Evolutionary conservation across 2,888 invertebrate genomes (phyloP).

Genomic region (Didymodactylos carnosus): DNA sequence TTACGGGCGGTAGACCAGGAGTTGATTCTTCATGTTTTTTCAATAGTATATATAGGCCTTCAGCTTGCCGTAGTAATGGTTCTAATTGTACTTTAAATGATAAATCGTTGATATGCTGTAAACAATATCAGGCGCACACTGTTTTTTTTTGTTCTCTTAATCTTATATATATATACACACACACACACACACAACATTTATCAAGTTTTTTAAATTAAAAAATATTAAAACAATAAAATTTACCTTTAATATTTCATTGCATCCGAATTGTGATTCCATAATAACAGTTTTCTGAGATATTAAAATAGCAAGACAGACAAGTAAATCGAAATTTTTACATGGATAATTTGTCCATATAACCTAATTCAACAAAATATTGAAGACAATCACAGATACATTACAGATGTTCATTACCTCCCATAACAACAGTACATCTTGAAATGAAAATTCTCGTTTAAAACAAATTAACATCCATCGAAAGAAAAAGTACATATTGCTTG

Average conservation of each 20-base stretch:
- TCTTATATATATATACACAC: neutral
- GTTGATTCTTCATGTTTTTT: neutral
- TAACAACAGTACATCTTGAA: constrained; percentile 57
- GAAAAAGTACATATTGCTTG: constrained; percentile 92
- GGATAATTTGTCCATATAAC: constrained; percentile 75
- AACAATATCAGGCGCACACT: too few relatives aligned
- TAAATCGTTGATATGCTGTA: constrained; percentile 90
- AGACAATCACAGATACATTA: too few relatives aligned
- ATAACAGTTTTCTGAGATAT: constrained; percentile 65
- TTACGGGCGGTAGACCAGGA: neutral
- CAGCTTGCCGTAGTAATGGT: constrained; percentile 60
- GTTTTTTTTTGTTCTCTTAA: too few relatives aligned
- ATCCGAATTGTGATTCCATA: constrained; percentile 75
- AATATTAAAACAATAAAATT: neutral
- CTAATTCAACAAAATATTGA: too few relatives aligned
- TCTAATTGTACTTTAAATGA: constrained; percentile 65
- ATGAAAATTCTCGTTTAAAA: constrained; percentile 46
- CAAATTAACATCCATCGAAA: constrained; percentile 90
- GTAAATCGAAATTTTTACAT: constrained; percentile 76
- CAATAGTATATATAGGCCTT: constrained; percentile 39
- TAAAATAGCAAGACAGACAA: constrained; percentile 77
- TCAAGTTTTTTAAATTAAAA: too few relatives aligned
- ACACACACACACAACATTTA: too few relatives aligned
- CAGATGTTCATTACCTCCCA: constrained; percentile 49
- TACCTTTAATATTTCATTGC: constrained; percentile 56